Percentiles rank a stretch among this genome's conserved stretches.
Conservation (phyloP, 2,888 invertebrate species). For the Stomorhina lunata region DNA sequence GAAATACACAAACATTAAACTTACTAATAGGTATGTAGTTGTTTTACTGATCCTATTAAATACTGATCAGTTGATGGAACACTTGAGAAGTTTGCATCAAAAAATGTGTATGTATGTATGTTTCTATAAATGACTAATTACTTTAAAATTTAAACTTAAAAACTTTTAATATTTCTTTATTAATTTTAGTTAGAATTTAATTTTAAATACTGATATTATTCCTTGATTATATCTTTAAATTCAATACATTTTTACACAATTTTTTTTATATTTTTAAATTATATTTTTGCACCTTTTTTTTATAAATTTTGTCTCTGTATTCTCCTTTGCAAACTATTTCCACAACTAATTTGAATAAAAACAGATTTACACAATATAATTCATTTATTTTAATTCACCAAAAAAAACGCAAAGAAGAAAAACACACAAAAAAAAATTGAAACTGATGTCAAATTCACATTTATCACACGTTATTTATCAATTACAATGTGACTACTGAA, state of each 20-base stretch:
- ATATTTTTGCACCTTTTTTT: slow-evolving; percentile 20
- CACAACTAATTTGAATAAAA: slow-evolving; percentile 59
- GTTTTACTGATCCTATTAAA: too few species aligned
- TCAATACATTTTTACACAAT: neutral
- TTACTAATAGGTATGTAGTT: too few species aligned
- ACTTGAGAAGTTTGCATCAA: too few species aligned
- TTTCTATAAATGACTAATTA: too few species aligned
- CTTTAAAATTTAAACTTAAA: too few species aligned
- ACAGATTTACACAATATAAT: slow-evolving; percentile 59
- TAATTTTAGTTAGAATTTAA: too few species aligned
- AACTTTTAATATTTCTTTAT: too few species aligned
- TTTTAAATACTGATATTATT: too few species aligned
- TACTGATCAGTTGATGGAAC: too few species aligned
- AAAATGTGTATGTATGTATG: too few species aligned
- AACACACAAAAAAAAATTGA: slow-evolving; percentile 14
- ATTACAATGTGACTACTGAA: slow-evolving; percentile 41
- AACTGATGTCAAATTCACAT: slow-evolving; percentile 59
- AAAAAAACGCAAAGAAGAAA: slow-evolving; percentile 1
- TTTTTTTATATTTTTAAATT: neutral
- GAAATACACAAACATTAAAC: too few species aligned
- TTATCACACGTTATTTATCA: slow-evolving; percentile 67
- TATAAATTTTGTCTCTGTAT: slow-evolving; percentile 39
- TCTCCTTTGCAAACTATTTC: slow-evolving; percentile 55
- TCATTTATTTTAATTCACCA: slow-evolving; percentile 53
- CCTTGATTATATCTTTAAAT: neutral